Conservation (phyloP, 2,113 vertebrate species). For the Antechinus flavipes region DNA sequence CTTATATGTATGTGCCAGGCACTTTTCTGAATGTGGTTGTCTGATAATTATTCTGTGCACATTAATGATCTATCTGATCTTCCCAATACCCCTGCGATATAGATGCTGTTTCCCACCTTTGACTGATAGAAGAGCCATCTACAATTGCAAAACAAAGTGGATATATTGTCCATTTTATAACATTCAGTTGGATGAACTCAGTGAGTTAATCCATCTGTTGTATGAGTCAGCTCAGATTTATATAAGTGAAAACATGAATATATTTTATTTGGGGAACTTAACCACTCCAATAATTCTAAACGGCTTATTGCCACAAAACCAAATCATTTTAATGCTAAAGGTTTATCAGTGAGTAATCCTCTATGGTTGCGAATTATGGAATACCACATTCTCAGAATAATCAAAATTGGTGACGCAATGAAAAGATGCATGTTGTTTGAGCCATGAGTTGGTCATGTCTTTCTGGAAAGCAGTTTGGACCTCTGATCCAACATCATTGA, state of each 20-base stretch:
- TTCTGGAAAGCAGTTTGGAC: background rate
- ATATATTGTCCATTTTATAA: background rate
- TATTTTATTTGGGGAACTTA: background rate
- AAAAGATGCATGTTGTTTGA: background rate
- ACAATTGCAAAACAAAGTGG: background rate
- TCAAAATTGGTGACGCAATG: background rate
- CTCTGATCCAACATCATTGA: background rate
- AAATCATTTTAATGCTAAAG: background rate
- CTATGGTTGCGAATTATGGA: background rate
- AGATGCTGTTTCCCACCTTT: background rate
- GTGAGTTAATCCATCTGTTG: background rate
- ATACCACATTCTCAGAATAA: background rate
- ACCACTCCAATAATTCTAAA: background rate
- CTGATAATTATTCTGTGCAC: background rate
- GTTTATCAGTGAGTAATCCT: background rate
- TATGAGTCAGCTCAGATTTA: background rate
- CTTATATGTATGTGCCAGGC: background rate
- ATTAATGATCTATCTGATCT: background rate
- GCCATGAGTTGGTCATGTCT: background rate
- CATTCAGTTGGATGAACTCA: background rate
- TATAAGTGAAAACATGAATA: background rate
- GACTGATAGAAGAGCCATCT: background rate
- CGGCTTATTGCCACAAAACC: background rate
- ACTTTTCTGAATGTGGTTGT: background rate
- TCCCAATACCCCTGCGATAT: background rate